Percentiles rank a stretch among this genome's conserved stretches.
Conservation (phyloP, 2,113 vertebrate species). For the Salvelinus fontinalis region DNA sequence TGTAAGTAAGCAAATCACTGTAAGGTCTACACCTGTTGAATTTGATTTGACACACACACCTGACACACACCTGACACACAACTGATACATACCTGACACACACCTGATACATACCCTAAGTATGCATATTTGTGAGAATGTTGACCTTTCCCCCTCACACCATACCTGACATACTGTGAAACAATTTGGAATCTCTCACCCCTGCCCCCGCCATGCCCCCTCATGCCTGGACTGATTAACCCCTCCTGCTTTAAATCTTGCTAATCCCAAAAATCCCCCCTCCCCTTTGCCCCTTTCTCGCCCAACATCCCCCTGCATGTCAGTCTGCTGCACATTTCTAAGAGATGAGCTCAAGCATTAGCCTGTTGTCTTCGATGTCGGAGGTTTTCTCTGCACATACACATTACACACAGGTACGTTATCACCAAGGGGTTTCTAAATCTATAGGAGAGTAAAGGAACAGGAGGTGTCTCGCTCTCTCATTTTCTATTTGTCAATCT, state of each 20-base stretch:
- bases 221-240: conserved; percentile 47
- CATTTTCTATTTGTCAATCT: no score
- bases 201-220: background rate
- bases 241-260: background rate
- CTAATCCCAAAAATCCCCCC: background rate
- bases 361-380: conserved; percentile 22
- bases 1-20: no score
- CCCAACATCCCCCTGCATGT: background rate
- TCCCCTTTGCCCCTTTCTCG: background rate
- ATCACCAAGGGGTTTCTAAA: no score
- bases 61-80: no score
- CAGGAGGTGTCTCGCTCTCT: no score
- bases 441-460: no score
- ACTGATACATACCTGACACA: conserved; percentile 18
- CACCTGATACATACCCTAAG: conserved; percentile 37
- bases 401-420: background rate
- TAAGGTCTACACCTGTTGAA: no score
- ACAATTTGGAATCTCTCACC: conserved; percentile 36
- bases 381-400: background rate
- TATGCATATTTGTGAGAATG: conserved; percentile 14
- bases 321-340: conserved; percentile 23
- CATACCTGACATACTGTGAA: conserved; percentile 43
- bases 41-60: no score
- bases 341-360: conserved; percentile 16
- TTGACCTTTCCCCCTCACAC: conserved; percentile 6